These are phyloP conservation scores for Iphiclides podalirius DNA, from an alignment of 2,888 invertebrate species.

Conservation along the genomic window DNA sequence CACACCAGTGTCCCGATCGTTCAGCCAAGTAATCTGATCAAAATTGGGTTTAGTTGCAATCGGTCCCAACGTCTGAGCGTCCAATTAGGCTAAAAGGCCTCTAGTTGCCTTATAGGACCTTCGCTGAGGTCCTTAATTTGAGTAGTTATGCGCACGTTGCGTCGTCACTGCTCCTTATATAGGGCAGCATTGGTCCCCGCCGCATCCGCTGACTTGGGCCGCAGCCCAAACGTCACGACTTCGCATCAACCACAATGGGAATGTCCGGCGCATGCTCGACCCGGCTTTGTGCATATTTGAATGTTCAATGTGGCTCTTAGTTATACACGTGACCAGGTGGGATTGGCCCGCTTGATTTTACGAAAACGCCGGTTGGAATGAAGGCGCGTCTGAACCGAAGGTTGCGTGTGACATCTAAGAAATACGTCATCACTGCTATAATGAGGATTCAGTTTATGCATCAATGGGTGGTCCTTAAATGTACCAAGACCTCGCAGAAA, in stretches of 20 bases:
- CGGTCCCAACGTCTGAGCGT: too few relatives aligned
- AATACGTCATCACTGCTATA: too few relatives aligned
- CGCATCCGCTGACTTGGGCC: conserved; percentile 36
- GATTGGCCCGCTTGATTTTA: conserved; percentile 6
- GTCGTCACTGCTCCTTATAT: neutral
- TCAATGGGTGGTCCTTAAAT: too few relatives aligned
- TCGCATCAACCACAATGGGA: conserved; percentile 64
- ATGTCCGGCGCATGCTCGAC: conserved; percentile 65
- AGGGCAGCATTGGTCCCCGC: conserved; percentile 18
- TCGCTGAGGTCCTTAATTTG: too few relatives aligned
- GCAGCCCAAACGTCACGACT: conserved; percentile 57
- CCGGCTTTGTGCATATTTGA: conserved; percentile 59
- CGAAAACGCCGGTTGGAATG: conserved; percentile 6
- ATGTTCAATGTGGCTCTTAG: conserved; percentile 48
- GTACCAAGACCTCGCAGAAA: too few relatives aligned
- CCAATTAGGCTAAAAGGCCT: neutral
- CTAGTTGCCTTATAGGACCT: too few relatives aligned
- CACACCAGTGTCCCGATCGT: too few relatives aligned
- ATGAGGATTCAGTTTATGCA: too few relatives aligned
- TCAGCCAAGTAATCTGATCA: too few relatives aligned
- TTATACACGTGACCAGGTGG: conserved; percentile 41
- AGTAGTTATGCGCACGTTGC: neutral
- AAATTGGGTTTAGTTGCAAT: too few relatives aligned
- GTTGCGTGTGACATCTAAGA: too few relatives aligned
- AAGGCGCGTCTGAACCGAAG: too few relatives aligned